Evolutionary conservation across 2,797 vertebrate species (phyloP).

Genomic region (Helarctos malayanus): DNA sequence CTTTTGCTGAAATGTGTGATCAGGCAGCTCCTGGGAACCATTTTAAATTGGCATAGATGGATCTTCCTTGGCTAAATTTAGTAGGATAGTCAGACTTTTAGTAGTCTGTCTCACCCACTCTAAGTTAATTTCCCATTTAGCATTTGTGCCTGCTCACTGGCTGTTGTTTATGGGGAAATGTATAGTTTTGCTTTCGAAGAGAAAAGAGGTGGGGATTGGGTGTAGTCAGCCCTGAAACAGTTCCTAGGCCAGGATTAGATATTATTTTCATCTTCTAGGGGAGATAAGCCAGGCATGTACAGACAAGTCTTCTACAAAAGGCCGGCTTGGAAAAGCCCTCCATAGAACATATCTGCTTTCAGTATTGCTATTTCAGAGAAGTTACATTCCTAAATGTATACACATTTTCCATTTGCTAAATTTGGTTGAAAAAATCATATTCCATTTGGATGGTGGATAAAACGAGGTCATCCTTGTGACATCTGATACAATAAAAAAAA

Average conservation of each 20-base stretch:
- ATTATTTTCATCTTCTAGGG: conserved; percentile 50
- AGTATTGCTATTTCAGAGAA: conserved; percentile 62
- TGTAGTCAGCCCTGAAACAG: conserved; percentile 16
- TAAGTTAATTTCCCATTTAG: conserved; percentile 83
- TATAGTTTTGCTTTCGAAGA: conserved; percentile 81
- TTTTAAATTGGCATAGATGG: conserved; percentile 82
- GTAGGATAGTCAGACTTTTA: conserved; percentile 76
- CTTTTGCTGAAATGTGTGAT: conserved; percentile 71
- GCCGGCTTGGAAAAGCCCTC: conserved; percentile 27
- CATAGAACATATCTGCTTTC: background rate
- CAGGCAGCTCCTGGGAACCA: conserved; percentile 77
- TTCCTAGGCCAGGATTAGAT: conserved; percentile 59
- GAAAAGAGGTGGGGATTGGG: conserved; percentile 61
- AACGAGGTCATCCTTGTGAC: background rate
- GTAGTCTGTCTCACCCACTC: conserved; percentile 79
- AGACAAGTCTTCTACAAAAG: conserved; percentile 60
- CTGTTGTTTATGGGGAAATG: conserved; percentile 80
- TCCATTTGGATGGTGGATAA: conserved; percentile 54
- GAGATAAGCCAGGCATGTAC: conserved; percentile 54
- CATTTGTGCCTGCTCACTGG: conserved; percentile 63
- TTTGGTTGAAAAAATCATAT: conserved; percentile 60
- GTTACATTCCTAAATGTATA: conserved; percentile 60
- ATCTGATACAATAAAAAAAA: conserved; percentile 43
- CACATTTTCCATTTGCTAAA: conserved; percentile 73
- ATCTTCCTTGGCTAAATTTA: conserved; percentile 84